Evolutionary conservation across 2,797 vertebrate species (phyloP), one percentile per base, ranked within the genome.

Genomic region (Oreochromis mossambicus): DNA sequence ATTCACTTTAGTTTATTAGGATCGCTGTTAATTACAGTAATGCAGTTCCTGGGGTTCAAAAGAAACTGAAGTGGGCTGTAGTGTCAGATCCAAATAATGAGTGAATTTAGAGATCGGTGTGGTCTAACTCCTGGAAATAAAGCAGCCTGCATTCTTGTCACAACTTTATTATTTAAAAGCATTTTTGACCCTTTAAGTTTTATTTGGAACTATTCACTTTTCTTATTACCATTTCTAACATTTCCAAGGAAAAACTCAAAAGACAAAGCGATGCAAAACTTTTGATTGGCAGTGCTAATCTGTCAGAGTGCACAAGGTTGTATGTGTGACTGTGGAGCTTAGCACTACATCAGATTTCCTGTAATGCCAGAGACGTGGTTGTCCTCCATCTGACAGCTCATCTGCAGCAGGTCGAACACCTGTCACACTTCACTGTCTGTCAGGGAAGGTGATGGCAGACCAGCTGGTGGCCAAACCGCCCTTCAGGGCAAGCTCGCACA

Each of bases 361-460:
- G 81, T 91, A 81, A 84, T 81, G 61, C 78, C 32, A 21, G 46
- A 76, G 88, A 89, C 32, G 34, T 68, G 88, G 52, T 51, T 63
- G 82, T 87, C 75, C 68, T 83, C 54, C 51, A 61, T 79, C 83
- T 91, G 88, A 90, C 90, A 88, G 84, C 73, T 78, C 17, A 79
- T 91, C 86, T 87, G 86, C 70, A 79, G 89, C 83, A 77, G 80
- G 82, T 50, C 24, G 41, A 84, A 82, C 92, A 89, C 89, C 91
- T 92, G 89, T 93, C 90, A 89, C 86, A 79, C 81, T 63, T 90
- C 79, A 13, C 79, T 76, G 85, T 87, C 80, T 81, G 86, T 89
- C 87, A 55, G 50, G 2, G 15, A 38, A 82, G 86, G 79, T 83
- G 88, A 79, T 0, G 83, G 63, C 63, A 32, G 32, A 85, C 68